A percentile compares a stretch with the other conserved stretches of the same genome.
These are phyloP conservation scores for Nemotelus nigrinus DNA, from an alignment of 2,888 invertebrate species.

Conservation along the genomic window DNA sequence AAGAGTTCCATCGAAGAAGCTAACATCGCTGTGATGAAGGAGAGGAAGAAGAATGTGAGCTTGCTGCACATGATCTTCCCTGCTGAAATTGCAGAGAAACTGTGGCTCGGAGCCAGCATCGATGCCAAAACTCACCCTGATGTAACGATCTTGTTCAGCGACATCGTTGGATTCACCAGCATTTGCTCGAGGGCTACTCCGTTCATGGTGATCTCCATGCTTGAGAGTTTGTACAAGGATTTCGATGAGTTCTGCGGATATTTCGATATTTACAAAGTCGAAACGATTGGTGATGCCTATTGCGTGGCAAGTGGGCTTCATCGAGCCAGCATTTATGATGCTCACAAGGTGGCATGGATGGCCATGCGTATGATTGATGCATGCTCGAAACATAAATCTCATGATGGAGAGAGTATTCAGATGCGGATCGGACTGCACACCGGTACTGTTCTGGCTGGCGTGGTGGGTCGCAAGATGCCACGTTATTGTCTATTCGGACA, in stretches of 20 bases:
- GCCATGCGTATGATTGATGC: slow-evolving; percentile 92
- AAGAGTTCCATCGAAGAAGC: slow-evolving; percentile 94
- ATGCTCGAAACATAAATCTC: slow-evolving; percentile 86
- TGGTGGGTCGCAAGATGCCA: slow-evolving; percentile 84
- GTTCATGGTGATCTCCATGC: slow-evolving; percentile 95
- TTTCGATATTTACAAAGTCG: slow-evolving; percentile 96
- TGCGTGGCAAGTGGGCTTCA: slow-evolving; percentile 95
- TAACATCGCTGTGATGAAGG: slow-evolving; percentile 89
- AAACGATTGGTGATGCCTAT: slow-evolving; percentile 96
- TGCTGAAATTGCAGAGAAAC: slow-evolving; percentile 89
- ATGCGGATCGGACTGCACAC: slow-evolving; percentile 96
- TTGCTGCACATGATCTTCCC: slow-evolving; percentile 94
- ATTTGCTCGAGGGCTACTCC: slow-evolving; percentile 95
- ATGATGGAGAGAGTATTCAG: slow-evolving; percentile 92
- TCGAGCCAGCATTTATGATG: slow-evolving; percentile 85
- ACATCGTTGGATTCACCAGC: slow-evolving; percentile 95
- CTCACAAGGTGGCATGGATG: slow-evolving; percentile 97
- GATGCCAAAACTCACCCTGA: slow-evolving; percentile 93
- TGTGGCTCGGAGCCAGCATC: slow-evolving; percentile 92
- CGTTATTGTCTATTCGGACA: slow-evolving; percentile 95
- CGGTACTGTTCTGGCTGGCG: slow-evolving; percentile 91
- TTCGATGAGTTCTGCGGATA: slow-evolving; percentile 93
- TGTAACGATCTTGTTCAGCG: slow-evolving; percentile 95
- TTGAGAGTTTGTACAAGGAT: slow-evolving; percentile 91
- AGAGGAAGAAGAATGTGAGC: slow-evolving; percentile 94